These are phyloP conservation scores for Holothuria leucospilota DNA, from an alignment of 53 echinoderm and acorn worm species.

Conservation along the genomic window DNA sequence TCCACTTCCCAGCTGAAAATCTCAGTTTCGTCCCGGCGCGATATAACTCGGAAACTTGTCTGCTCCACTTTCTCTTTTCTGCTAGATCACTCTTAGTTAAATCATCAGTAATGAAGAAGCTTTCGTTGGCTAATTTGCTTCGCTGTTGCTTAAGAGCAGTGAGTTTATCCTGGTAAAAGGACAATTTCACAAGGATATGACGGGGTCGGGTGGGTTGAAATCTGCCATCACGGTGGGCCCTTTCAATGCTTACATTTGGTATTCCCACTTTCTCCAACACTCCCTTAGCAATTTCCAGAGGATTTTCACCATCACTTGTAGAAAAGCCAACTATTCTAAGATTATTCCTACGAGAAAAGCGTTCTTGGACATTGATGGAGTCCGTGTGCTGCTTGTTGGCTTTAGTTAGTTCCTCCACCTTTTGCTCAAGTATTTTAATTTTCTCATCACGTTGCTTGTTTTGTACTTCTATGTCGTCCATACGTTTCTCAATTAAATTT, in stretches of 20 bases:
- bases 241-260: not conserved
- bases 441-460: not conserved
- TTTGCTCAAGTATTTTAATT: constrained; percentile 1
- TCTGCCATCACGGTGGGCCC: constrained; percentile 25
- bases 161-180: constrained; percentile 14
- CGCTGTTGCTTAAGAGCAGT: constrained; percentile 5
- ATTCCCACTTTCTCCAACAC: constrained; percentile 2
- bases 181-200: constrained; percentile 9
- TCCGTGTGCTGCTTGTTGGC: not conserved
- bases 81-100: constrained; percentile 27
- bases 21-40: too few relatives aligned
- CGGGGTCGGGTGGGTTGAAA: not conserved
- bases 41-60: too few relatives aligned
- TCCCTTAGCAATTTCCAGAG: constrained; percentile 15
- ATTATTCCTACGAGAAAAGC: constrained; percentile 5
- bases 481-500: not conserved
- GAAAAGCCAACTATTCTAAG: constrained; percentile 17
- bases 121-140: not conserved
- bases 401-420: not conserved
- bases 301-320: not conserved
- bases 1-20: not conserved
- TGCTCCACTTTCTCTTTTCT: not conserved
- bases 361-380: constrained; percentile 8
- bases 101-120: not conserved
- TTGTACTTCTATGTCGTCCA: not conserved